Conservation (phyloP, 2,797 vertebrate species). For the Pseudopleuronectes americanus region DNA sequence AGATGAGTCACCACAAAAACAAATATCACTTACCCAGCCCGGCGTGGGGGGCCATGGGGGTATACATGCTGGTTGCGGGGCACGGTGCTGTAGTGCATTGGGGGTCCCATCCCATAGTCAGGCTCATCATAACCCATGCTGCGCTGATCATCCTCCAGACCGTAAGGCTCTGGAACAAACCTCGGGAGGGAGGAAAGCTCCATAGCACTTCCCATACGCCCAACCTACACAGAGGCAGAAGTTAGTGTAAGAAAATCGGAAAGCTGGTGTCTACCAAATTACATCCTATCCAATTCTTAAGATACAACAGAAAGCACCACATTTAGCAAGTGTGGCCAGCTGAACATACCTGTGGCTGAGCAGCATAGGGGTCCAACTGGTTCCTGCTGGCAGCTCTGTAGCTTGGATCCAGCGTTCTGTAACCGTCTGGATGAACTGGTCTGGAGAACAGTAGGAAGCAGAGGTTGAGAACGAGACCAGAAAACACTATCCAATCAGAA, state of each 20-base stretch:
- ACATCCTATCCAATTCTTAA: not conserved
- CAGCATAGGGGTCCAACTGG: conserved; percentile 91
- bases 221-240: conserved; percentile 65
- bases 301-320: not conserved
- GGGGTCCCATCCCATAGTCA: conserved; percentile 89
- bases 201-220: conserved; percentile 90
- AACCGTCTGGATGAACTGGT: conserved; percentile 81
- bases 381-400: conserved; percentile 91
- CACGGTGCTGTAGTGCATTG: conserved; percentile 90
- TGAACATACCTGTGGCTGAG: conserved; percentile 90
- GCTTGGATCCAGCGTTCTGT: conserved; percentile 86
- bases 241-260: not conserved
- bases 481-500: not conserved
- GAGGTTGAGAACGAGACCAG: not conserved
- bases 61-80: conserved; percentile 82
- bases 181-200: conserved; percentile 87
- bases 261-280: no score
- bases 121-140: conserved; percentile 93
- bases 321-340: not conserved
- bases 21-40: conserved; percentile 85
- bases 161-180: conserved; percentile 91
- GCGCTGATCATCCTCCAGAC: conserved; percentile 94
- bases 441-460: conserved; percentile 48
- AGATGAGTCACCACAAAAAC: conserved; percentile 1
- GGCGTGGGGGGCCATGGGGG: conserved; percentile 84